Conservation (phyloP, 2,888 invertebrate species). For the Parnassius mnemosyne region DNA sequence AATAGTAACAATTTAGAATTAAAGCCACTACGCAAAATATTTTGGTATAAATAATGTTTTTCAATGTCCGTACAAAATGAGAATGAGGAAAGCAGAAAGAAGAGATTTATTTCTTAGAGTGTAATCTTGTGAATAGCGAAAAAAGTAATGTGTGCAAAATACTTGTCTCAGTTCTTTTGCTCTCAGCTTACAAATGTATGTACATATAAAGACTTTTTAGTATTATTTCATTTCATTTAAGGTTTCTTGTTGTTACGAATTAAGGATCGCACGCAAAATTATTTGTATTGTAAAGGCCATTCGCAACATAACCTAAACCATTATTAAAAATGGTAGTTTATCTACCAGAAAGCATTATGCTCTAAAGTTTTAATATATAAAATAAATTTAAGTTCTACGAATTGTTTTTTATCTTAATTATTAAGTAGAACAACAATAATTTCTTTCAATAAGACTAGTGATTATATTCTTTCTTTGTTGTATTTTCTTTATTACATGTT, state of each 20-base stretch:
- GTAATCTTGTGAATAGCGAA: constrained; percentile 75
- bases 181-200: constrained; percentile 45
- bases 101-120: constrained; percentile 76
- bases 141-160: constrained; percentile 70
- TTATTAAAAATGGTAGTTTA: no score
- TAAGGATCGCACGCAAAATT: constrained; percentile 37
- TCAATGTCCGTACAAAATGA: constrained; percentile 49
- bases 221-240: constrained; percentile 32
- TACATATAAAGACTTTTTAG: constrained; percentile 50
- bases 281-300: no score
- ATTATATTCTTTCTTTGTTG: no score
- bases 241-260: background rate
- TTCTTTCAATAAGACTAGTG: no score
- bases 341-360: no score
- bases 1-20: constrained; percentile 3
- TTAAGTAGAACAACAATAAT: no score
- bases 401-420: no score
- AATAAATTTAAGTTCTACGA: no score
- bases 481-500: no score
- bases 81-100: constrained; percentile 60
- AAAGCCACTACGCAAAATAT: constrained; percentile 21
- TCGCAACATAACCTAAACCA: no score
- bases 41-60: constrained; percentile 27
- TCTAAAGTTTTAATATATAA: no score
- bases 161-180: constrained; percentile 53